A percentile compares a stretch with the other conserved stretches of the same genome.
Conservation (phyloP, 92 coral and sea anemone species). For the Palythoa caribaeorum region DNA sequence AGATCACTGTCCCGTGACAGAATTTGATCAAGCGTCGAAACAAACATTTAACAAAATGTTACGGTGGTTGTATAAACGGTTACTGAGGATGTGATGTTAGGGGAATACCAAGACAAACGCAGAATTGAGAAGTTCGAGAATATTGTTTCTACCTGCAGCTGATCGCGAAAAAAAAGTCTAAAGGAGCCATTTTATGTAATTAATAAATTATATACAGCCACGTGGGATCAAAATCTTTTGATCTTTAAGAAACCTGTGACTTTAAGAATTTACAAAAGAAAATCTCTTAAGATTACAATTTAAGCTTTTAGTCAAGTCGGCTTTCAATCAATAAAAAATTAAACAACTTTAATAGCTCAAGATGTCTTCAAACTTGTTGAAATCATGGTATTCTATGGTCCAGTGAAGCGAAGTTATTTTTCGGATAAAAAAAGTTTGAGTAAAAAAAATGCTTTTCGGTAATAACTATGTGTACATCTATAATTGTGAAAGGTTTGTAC, state of each 20-base stretch:
- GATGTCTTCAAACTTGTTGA: background rate
- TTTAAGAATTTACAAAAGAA: too few relatives aligned
- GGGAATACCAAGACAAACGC: background rate
- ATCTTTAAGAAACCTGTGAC: background rate
- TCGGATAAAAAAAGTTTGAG: background rate
- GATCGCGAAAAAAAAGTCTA: background rate
- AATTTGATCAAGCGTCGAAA: background rate
- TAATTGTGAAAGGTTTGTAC: too few relatives aligned
- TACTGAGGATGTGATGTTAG: background rate
- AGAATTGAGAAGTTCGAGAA: background rate
- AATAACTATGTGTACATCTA: too few relatives aligned
- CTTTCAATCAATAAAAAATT: background rate
- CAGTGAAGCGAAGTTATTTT: background rate
- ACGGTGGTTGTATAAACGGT: background rate
- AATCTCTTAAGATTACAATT: background rate
- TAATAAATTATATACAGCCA: constrained; percentile 20
- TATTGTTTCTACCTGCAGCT: background rate
- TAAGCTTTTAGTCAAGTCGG: background rate
- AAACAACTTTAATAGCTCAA: background rate
- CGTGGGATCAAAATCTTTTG: constrained; percentile 30
- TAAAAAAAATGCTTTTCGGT: background rate
- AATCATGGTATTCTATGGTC: background rate
- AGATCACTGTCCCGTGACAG: constrained; percentile 32
- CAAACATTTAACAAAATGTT: background rate
- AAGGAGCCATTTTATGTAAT: background rate